Evolutionary conservation across 2,888 invertebrate genomes (phyloP).

Genomic region (Heteromyza rotundicornis): DNA sequence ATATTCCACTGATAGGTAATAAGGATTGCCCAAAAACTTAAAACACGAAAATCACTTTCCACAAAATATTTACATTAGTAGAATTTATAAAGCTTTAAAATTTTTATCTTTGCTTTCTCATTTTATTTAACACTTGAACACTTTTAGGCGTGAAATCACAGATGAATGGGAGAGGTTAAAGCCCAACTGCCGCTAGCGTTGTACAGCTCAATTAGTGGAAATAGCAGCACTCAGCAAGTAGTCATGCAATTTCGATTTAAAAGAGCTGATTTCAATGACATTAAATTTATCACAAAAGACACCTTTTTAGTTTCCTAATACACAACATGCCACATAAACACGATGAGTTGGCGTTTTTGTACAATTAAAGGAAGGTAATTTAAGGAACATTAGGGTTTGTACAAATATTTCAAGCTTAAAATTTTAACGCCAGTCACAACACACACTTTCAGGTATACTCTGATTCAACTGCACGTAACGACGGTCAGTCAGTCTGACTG

Average conservation of each 20-base stretch:
- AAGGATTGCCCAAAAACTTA: background rate
- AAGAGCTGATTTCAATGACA: background rate
- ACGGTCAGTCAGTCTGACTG: too few species aligned
- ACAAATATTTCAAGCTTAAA: background rate
- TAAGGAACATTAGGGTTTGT: slow-evolving; percentile 50
- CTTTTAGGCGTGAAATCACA: too few species aligned
- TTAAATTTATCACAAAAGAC: background rate
- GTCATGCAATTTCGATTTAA: background rate
- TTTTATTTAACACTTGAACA: too few species aligned
- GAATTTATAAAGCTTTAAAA: background rate
- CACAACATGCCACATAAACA: background rate
- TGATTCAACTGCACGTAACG: too few species aligned
- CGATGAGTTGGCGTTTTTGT: background rate
- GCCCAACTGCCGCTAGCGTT: too few species aligned
- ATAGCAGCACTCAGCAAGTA: background rate
- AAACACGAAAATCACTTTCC: background rate
- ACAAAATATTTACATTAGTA: background rate
- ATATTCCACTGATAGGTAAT: too few species aligned
- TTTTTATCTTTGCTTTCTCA: background rate
- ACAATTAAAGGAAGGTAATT: slow-evolving; percentile 41
- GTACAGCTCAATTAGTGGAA: background rate
- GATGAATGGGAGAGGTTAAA: too few species aligned
- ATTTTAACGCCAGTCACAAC: background rate
- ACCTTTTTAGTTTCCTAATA: background rate
- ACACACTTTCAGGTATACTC: slow-evolving; percentile 3